Percentiles rank a stretch among this genome's conserved stretches.
Evolutionary conservation across 64 coral and sea anemone species (phyloP).

Genomic region (Actinia tenebrosa): DNA sequence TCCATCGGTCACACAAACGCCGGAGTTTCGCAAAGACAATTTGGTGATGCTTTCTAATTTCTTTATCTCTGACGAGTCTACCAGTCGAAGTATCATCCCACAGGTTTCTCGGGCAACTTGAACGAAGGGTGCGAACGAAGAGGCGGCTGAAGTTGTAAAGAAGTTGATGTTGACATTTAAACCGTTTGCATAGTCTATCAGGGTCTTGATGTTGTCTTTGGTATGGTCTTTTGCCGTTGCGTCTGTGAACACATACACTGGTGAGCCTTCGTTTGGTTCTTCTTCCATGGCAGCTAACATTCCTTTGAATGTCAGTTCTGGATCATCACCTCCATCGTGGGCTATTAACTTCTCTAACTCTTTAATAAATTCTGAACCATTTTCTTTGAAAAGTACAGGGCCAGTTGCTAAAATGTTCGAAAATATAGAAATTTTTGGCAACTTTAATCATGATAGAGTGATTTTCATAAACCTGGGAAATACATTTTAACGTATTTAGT

Average conservation of each 20-base stretch:
- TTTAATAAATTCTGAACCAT: not conserved
- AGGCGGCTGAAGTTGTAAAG: not conserved
- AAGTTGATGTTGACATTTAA: constrained; percentile 46
- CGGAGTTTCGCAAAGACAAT: constrained; percentile 12
- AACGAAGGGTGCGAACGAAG: constrained; percentile 37
- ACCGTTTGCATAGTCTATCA: not conserved
- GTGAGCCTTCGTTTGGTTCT: constrained; percentile 26
- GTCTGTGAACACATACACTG: constrained; percentile 60
- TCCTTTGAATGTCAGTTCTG: constrained; percentile 51
- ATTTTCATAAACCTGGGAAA: no score
- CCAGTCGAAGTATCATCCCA: constrained; percentile 51
- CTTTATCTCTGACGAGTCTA: constrained; percentile 13
- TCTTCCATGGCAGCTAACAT: constrained; percentile 10
- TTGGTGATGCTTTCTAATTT: constrained; percentile 27
- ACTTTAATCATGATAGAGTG: no score
- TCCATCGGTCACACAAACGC: not conserved
- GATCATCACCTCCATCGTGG: not conserved
- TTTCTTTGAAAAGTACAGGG: not conserved
- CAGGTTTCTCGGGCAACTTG: constrained; percentile 45
- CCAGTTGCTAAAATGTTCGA: no score
- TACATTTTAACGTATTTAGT: no score
- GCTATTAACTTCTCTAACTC: not conserved
- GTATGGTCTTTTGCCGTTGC: constrained; percentile 34
- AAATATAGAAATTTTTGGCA: no score
- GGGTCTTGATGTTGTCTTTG: not conserved